Percentiles rank a stretch among this genome's conserved stretches.
Conservation (phyloP, 2,888 invertebrate species). For the Metacarcinus magister region DNA sequence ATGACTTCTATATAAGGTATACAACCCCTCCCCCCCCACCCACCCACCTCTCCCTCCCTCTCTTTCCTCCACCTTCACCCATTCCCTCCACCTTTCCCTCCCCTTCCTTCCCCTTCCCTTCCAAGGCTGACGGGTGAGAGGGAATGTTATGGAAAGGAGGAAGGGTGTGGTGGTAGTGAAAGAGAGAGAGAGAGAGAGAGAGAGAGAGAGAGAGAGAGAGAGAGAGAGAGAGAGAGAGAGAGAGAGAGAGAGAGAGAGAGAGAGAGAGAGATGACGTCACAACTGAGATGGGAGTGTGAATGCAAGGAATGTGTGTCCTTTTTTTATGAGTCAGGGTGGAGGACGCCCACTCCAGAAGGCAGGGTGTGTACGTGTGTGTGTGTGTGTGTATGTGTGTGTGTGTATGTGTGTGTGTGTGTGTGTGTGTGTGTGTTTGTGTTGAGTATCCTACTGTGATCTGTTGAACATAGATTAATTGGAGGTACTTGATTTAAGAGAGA, state of each 20-base stretch:
- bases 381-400: background rate
- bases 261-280: conserved; percentile 41
- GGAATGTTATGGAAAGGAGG: background rate
- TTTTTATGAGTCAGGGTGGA: conserved; percentile 53
- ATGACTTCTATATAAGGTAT: background rate
- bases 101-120: background rate
- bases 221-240: background rate
- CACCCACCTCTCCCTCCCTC: background rate
- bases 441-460: background rate
- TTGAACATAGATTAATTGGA: background rate
- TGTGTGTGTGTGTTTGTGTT: background rate
- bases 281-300: conserved; percentile 40
- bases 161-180: background rate
- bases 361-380: background rate
- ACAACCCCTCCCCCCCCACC: background rate
- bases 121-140: background rate
- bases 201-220: background rate
- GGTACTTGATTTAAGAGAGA: background rate
- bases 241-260: background rate
- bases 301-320: conserved; percentile 60
- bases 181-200: conserved; percentile 49
- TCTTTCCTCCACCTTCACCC: background rate
- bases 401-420: background rate
- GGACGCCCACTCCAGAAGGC: conserved; percentile 3
- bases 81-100: background rate